Evolutionary conservation across 2,797 vertebrate species (phyloP).

Genomic region (Champsocephalus esox): DNA sequence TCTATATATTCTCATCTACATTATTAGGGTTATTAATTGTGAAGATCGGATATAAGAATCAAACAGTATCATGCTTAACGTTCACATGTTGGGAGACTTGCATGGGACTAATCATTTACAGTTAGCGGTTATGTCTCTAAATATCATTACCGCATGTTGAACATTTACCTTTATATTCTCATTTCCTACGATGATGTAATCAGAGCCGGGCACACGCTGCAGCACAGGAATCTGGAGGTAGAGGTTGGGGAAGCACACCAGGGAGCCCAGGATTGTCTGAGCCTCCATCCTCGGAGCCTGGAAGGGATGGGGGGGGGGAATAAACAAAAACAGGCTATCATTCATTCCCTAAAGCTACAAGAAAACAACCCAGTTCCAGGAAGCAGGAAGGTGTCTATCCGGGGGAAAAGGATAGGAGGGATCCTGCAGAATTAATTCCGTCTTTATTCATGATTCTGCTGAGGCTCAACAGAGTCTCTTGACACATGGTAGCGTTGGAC

Average conservation of each 20-base stretch:
- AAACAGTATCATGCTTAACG: not conserved
- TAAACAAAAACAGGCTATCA: constrained; percentile 15
- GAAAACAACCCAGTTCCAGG: constrained; percentile 49
- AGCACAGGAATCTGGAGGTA: constrained; percentile 90
- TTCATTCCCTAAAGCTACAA: constrained; percentile 28
- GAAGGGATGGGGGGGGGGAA: not conserved
- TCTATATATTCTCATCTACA: not conserved
- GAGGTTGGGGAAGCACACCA: constrained; percentile 96
- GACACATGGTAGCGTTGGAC: constrained; percentile 9
- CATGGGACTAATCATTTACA: not conserved
- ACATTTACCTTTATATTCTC: constrained; percentile 91
- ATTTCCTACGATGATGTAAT: constrained; percentile 79
- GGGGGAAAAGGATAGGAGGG: constrained; percentile 22
- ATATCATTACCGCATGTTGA: not conserved
- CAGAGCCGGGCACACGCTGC: constrained; percentile 79
- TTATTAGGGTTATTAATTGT: not conserved
- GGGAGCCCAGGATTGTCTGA: constrained; percentile 94
- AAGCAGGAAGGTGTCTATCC: constrained; percentile 19
- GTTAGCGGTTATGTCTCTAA: not conserved
- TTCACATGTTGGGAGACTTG: constrained; percentile 7
- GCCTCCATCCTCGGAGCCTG: constrained; percentile 95
- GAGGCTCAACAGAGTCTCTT: constrained; percentile 20
- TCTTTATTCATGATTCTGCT: constrained; percentile 47
- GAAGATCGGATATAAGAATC: not conserved
- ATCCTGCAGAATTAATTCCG: constrained; percentile 26